phyloP scores from a whole-genome alignment of 2,113 vertebrate species.

The Thryonomys swinderianus region DNA sequence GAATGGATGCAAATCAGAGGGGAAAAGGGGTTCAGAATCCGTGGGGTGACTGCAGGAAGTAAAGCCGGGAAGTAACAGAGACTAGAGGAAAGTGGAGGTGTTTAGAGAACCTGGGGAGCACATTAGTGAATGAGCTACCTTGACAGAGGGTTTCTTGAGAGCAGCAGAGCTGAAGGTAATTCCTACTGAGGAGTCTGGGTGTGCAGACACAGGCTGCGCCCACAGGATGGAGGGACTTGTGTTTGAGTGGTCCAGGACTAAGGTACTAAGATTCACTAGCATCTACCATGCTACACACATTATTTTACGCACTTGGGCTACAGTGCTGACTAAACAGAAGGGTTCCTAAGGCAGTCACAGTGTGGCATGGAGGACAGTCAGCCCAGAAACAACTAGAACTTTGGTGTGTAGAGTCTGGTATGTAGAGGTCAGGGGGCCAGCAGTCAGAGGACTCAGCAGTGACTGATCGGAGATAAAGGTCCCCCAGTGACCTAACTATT shows the following conservation, averaged over 20 bases:
- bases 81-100: background rate
- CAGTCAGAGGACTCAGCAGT: background rate
- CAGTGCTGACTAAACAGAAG: background rate
- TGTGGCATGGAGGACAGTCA: background rate
- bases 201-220: background rate
- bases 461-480: background rate
- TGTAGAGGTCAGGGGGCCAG: background rate
- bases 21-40: background rate
- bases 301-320: slow-evolving; percentile 38
- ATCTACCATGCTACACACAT: background rate
- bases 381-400: background rate
- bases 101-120: background rate
- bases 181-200: background rate
- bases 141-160: background rate
- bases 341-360: background rate
- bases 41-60: background rate
- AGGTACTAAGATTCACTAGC: background rate
- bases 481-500: background rate
- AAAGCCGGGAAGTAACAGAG: background rate
- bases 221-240: background rate
- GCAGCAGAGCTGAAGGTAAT: background rate
- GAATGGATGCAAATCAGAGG: background rate
- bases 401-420: background rate
- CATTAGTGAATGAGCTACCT: background rate
- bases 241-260: background rate